Conservation (phyloP, 2,888 invertebrate species). For the Steinernema scapterisci region DNA sequence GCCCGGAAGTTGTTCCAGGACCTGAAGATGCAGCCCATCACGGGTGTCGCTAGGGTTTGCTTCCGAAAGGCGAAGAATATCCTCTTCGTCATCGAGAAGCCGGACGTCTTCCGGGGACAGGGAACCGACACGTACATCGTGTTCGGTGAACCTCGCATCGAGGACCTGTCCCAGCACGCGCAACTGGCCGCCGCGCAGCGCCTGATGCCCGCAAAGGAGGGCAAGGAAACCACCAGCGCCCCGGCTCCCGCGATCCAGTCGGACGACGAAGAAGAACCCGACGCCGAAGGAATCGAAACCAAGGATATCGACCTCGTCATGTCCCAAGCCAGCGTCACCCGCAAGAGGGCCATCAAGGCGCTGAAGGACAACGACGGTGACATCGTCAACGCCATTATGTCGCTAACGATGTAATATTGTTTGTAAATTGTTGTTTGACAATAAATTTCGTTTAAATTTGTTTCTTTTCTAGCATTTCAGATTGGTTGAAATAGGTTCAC, state of each 20-base stretch:
- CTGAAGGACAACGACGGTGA: slow-evolving; percentile 93
- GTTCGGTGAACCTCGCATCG: slow-evolving; percentile 98
- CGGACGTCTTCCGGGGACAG: slow-evolving; percentile 79
- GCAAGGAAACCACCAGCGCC: neutral
- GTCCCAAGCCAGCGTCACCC: slow-evolving; percentile 88
- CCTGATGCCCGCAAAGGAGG: slow-evolving; percentile 79
- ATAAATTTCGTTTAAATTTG: no score
- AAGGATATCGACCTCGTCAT: slow-evolving; percentile 97
- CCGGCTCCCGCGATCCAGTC: slow-evolving; percentile 45
- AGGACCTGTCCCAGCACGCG: slow-evolving; percentile 93
- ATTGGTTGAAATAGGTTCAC: neutral
- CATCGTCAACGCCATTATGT: slow-evolving; percentile 99
- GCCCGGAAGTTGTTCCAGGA: slow-evolving; percentile 97
- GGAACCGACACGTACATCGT: slow-evolving; percentile 98
- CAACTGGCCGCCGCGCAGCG: slow-evolving; percentile 90
- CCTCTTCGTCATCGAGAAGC: slow-evolving; percentile 94
- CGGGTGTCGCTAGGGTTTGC: slow-evolving; percentile 91
- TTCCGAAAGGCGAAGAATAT: slow-evolving; percentile 97
- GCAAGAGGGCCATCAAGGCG: slow-evolving; percentile 77
- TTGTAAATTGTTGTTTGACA: neutral
- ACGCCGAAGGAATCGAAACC: slow-evolving; percentile 90
- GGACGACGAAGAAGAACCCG: slow-evolving; percentile 73
- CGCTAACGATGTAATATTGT: neutral
- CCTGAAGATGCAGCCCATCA: slow-evolving; percentile 87
- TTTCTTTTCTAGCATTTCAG: neutral